Evolutionary conservation across 2,888 invertebrate species (phyloP), one percentile per base, ranked within the genome.

Genomic region (Caenorhabditis imperialis): DNA sequence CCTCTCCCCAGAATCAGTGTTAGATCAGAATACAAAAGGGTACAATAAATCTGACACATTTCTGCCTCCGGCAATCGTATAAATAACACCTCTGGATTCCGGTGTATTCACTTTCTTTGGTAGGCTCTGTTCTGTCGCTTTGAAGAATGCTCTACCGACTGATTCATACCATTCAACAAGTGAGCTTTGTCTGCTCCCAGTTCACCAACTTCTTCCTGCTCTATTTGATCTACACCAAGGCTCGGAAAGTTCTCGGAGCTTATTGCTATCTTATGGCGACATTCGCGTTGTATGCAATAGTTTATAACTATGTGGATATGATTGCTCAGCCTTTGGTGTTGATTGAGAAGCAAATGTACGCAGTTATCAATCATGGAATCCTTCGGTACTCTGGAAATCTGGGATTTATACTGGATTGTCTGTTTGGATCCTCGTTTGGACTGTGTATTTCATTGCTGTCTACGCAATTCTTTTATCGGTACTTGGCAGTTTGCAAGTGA

Each of bases 341-440:
- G 14, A 62, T 62, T 2, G 61, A 62, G 18, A 62, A 62, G 22
- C 61, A 62, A 35, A 62, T 62, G 61, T 62, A 62, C 40, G 61
- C 53, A 22, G 61, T 62, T 7, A 35, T 62, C 6, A 62, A 62
- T 37, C 61, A 62, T 18, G 61, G 61, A 25, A 51, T 53, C 7
- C 51, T 62, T 30, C 33, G 61, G 25, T 35, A 62, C 51, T 38
- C 44, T 51, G 51, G 51, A 12, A 16, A 20, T 1, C 18, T 62
- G 44, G 61, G 61, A 18, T 62, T 62, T 20, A 12, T 62, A 14
- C 44, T 62, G 5, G 53, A 51, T 5, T 62, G 61, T 62, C 16
- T 53, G 61, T 62, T 42, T 33, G 6, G n/a, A n/a, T n/a, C n/a
- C n/a, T n/a, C n/a, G n/a, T 60, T 48, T n/a, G 58, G 58, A 35